phyloP scores from a whole-genome alignment of 2,888 invertebrate species.

The Odontocerum albicorne region DNA sequence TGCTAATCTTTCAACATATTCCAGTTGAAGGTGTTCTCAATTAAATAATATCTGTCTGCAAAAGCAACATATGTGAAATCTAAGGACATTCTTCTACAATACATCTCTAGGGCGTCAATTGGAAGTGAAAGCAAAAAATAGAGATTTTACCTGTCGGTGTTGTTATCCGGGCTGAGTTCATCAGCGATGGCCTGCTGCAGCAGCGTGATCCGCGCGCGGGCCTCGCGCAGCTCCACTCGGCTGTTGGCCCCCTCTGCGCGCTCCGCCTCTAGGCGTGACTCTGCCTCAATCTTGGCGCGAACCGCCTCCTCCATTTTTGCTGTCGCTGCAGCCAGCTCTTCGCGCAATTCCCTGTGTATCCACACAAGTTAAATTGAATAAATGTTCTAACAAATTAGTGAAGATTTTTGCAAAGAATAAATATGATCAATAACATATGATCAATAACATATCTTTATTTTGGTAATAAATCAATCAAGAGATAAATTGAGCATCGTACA shows the following conservation, averaged over 20 bases:
- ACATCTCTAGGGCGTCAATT: neutral
- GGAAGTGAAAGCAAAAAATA: neutral
- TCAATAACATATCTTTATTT: too few relatives aligned
- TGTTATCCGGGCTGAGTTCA: conserved; percentile 71
- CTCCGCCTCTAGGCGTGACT: conserved; percentile 70
- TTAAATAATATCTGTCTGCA: too few relatives aligned
- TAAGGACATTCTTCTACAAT: too few relatives aligned
- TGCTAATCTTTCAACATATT: too few relatives aligned
- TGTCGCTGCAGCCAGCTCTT: conserved; percentile 71
- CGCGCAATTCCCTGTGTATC: conserved; percentile 76
- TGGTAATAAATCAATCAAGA: too few relatives aligned
- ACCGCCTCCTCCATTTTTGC: conserved; percentile 75
- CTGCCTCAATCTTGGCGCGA: conserved; percentile 74
- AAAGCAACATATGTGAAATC: too few relatives aligned
- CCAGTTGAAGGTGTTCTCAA: too few relatives aligned
- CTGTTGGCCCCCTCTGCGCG: conserved; percentile 72
- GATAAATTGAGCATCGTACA: too few relatives aligned
- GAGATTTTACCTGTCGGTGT: conserved; percentile 62
- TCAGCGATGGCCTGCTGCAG: conserved; percentile 92
- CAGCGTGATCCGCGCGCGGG: conserved; percentile 87
- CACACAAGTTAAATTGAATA: too few relatives aligned
- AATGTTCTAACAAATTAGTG: too few relatives aligned
- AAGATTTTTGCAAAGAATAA: too few relatives aligned
- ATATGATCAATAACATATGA: too few relatives aligned
- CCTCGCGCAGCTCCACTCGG: conserved; percentile 80